These are phyloP conservation scores for Parambassis ranga DNA, from an alignment of 2,797 vertebrate species.

Conservation along the genomic window DNA sequence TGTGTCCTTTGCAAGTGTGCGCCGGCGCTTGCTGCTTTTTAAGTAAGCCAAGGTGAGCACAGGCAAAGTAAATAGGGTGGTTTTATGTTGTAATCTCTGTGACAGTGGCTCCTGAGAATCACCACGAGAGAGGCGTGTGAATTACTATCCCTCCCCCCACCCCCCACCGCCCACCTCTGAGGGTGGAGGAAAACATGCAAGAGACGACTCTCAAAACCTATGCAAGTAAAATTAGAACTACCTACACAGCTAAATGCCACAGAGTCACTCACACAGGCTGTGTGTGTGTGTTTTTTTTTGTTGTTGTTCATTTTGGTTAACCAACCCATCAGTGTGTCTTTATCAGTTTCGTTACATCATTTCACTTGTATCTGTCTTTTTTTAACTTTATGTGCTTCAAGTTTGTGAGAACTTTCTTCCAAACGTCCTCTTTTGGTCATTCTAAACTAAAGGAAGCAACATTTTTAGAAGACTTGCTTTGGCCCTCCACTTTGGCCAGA, in stretches of 20 bases:
- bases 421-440: conserved; percentile 42
- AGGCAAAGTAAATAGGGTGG: too few relatives aligned
- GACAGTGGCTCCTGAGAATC: too few relatives aligned
- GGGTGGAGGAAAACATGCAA: neutral
- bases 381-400: neutral
- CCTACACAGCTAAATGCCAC: neutral
- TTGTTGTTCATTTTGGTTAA: neutral
- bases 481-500: conserved; percentile 49
- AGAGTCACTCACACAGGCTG: neutral
- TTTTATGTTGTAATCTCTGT: too few relatives aligned
- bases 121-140: too few relatives aligned
- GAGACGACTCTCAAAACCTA: neutral
- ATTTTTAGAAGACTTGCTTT: conserved; percentile 69
- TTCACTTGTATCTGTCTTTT: neutral
- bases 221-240: neutral
- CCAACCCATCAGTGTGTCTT: neutral
- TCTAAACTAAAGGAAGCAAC: conserved; percentile 48
- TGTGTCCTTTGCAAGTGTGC: too few relatives aligned
- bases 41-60: too few relatives aligned
- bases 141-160: too few relatives aligned
- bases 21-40: too few relatives aligned
- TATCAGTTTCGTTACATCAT: neutral
- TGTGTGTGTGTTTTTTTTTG: neutral
- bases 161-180: too few relatives aligned
- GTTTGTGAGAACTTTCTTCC: conserved; percentile 44